These are phyloP conservation scores for Tipula confusa DNA, from an alignment of 2,888 invertebrate genomes.

Conservation along the genomic window DNA sequence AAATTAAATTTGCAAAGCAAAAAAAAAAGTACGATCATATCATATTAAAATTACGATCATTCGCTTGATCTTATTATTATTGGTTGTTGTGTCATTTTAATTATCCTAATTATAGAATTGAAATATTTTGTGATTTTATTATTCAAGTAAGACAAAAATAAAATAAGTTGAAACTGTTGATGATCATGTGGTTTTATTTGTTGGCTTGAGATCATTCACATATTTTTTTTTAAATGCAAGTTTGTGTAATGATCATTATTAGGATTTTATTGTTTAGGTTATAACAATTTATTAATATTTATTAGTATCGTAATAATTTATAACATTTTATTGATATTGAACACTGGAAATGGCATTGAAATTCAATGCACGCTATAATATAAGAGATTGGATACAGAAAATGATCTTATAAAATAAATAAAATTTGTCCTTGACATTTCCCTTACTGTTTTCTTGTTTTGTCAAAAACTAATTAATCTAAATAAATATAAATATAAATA, in stretches of 20 bases:
- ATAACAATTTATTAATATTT: not conserved
- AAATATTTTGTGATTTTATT: slow-evolving; percentile 12
- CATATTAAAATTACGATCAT: not conserved
- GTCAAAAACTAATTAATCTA: not conserved
- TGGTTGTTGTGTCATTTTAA: slow-evolving; percentile 25
- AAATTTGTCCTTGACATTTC: not conserved
- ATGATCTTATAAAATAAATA: not conserved
- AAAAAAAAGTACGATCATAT: not conserved
- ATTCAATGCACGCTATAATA: not conserved
- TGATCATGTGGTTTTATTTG: slow-evolving; percentile 13
- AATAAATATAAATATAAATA: not conserved
- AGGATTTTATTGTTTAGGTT: not conserved
- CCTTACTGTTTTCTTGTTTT: not conserved
- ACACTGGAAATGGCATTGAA: not conserved
- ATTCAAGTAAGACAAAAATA: not conserved
- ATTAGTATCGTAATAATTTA: not conserved
- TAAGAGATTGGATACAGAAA: not conserved
- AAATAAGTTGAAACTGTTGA: not conserved
- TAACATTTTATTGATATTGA: not conserved
- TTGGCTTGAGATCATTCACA: not conserved
- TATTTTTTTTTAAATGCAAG: not conserved
- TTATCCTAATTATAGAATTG: slow-evolving; percentile 3
- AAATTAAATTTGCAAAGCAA: not conserved
- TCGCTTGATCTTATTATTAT: not conserved
- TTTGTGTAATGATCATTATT: not conserved